A percentile compares a stretch with the other conserved stretches of the same genome.
Conservation (phyloP, 2,888 invertebrate species). For the Pteria penguin region DNA sequence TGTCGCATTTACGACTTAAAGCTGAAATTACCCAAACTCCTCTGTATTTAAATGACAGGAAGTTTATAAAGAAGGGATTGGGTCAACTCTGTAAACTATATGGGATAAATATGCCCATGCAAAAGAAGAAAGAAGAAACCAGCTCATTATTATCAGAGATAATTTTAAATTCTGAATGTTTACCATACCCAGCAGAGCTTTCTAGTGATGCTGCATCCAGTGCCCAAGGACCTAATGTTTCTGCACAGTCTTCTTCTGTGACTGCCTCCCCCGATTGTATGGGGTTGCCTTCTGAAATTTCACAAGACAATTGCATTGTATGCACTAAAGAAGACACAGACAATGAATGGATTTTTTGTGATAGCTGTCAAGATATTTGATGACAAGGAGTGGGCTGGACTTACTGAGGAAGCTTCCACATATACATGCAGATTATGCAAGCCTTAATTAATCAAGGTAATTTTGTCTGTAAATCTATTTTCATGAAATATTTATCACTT, state of each 20-base stretch:
- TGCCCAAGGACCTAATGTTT: no score
- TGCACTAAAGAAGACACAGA: not conserved
- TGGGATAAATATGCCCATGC: not conserved
- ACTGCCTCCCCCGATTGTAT: no score
- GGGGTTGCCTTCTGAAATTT: not conserved
- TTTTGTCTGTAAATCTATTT: not conserved
- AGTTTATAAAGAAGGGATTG: constrained; percentile 24
- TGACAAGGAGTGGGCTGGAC: not conserved
- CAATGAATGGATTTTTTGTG: not conserved
- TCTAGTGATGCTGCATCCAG: not conserved
- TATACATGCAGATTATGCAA: not conserved
- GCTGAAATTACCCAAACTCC: not conserved
- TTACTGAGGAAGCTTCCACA: not conserved
- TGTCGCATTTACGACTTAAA: constrained; percentile 23
- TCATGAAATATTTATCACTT: not conserved
- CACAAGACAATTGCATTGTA: not conserved
- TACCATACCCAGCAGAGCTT: constrained; percentile 1
- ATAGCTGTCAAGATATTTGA: not conserved
- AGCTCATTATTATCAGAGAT: not conserved
- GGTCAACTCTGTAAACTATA: constrained; percentile 5
- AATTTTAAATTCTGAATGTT: constrained; percentile 3
- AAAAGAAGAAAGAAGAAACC: constrained; percentile 19
- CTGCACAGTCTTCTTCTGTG: not conserved
- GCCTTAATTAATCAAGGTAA: not conserved
- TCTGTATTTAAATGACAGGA: not conserved